Evolutionary conservation across 2,113 vertebrate genomes (phyloP), one percentile per base, ranked within the genome.

Genomic region (Rhineura floridana): DNA sequence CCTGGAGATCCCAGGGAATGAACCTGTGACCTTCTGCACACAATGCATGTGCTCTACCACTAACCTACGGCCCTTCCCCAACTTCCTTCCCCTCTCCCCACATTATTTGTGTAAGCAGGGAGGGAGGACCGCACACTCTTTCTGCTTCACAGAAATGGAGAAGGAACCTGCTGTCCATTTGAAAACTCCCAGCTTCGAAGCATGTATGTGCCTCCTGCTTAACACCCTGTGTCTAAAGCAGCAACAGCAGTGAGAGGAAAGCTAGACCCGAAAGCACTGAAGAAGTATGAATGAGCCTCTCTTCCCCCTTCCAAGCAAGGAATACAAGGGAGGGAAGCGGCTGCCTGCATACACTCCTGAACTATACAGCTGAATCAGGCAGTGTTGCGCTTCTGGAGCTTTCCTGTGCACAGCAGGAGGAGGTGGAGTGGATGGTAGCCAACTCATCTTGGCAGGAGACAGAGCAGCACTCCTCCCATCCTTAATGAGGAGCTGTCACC

Each of bases 401-500:
- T 75, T 82, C 59, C 76, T 67, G 85, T n/a, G 9, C 52, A 65
- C 85, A 82, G 86, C 42, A 63, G 69, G 70, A 63, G 84, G 36
- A 42, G 39, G 77, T 59, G 52, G 39, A n/a, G 21, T 83, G 79
- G 80, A 82, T 63, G 69, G 52, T 42, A 48, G 69, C 86, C 80
- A 88, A 82, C 52, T 75, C 36, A 59, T 82, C 79, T 88, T 83
- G 86, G 86, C 86, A 88, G 70, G 33, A 82, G 69, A 82, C 69
- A 87, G 39, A 88, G 28, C 21, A 82, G 80, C 23, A 46, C 69
- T 75, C 44, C 80, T 50, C 42, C 55, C 69, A 63, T 50, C 25
- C 79, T 82, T 88, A 82, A 88, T 88, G 80, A 88, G 80, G 86
- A 75, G 80, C 69, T 81, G 52, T 82, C 52, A 82, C 12, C 73